phyloP scores from a whole-genome alignment of 1,140 invertebrate genomes.

The Bombus confusus region DNA sequence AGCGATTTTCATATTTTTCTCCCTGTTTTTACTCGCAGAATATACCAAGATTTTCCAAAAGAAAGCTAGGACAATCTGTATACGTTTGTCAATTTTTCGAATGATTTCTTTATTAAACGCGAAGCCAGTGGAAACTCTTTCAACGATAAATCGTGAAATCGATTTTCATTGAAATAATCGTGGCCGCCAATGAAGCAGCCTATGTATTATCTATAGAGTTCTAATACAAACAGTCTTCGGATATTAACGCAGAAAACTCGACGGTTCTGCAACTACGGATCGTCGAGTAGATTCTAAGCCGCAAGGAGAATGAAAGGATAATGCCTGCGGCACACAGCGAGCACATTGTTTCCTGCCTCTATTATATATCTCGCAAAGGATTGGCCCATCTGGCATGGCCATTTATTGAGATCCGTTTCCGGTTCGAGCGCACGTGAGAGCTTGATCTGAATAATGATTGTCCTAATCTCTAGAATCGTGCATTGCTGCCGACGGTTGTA shows the following conservation, averaged over 20 bases:
- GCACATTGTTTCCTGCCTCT: conserved; percentile 63
- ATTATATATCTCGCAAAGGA: conserved; percentile 49
- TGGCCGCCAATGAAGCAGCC: neutral
- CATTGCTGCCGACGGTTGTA: neutral
- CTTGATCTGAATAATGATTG: conserved; percentile 35
- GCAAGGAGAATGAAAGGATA: conserved; percentile 62
- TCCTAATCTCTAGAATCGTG: conserved; percentile 2
- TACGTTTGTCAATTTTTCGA: too few species aligned
- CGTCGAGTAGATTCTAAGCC: conserved; percentile 28
- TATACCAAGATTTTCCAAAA: too few species aligned
- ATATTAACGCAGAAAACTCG: neutral
- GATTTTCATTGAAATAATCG: too few species aligned
- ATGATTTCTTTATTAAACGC: too few species aligned
- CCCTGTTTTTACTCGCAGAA: neutral
- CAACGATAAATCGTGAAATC: neutral
- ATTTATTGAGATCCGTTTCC: conserved; percentile 50
- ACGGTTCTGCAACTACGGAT: neutral
- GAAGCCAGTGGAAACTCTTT: neutral
- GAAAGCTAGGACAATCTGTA: too few species aligned
- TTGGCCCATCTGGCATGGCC: neutral
- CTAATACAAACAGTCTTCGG: neutral
- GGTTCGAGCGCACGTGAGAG: conserved; percentile 32
- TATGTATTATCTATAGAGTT: neutral
- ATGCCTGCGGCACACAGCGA: conserved; percentile 40
- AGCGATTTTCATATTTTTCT: too few species aligned